Evolutionary conservation across 2,113 vertebrate genomes (phyloP).

Genomic region (Ovis canadensis): DNA sequence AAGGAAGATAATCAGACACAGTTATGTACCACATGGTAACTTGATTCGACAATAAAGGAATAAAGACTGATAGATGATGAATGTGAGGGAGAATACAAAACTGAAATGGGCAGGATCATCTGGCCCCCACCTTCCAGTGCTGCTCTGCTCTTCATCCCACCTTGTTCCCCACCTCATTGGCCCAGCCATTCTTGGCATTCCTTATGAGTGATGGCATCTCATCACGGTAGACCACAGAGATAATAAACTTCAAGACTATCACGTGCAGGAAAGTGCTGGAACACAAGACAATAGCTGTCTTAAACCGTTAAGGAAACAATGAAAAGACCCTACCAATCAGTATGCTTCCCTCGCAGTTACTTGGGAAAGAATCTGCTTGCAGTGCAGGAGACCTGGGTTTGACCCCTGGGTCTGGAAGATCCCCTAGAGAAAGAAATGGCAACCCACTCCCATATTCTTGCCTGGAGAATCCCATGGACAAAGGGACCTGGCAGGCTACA

Average conservation of each 20-base stretch:
- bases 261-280: conserved; percentile 86
- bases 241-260: conserved; percentile 89
- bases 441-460: background rate
- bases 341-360: background rate
- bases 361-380: background rate
- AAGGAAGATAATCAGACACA: background rate
- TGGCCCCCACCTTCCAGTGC: background rate
- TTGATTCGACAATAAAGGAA: background rate
- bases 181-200: conserved; percentile 65
- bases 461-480: background rate
- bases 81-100: background rate
- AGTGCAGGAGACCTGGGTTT: background rate
- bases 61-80: background rate
- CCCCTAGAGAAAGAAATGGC: background rate
- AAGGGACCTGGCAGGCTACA: background rate
- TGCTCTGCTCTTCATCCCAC: background rate
- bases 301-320: conserved; percentile 90
- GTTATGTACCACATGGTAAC: background rate
- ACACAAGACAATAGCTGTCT: conserved; percentile 89
- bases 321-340: conserved; percentile 86
- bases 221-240: conserved; percentile 89
- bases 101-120: background rate
- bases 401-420: background rate
- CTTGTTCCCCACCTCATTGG: background rate
- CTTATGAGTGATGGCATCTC: conserved; percentile 68